Evolutionary conservation across 1,140 invertebrate species (phyloP).

Genomic region (Bombus affinis): DNA sequence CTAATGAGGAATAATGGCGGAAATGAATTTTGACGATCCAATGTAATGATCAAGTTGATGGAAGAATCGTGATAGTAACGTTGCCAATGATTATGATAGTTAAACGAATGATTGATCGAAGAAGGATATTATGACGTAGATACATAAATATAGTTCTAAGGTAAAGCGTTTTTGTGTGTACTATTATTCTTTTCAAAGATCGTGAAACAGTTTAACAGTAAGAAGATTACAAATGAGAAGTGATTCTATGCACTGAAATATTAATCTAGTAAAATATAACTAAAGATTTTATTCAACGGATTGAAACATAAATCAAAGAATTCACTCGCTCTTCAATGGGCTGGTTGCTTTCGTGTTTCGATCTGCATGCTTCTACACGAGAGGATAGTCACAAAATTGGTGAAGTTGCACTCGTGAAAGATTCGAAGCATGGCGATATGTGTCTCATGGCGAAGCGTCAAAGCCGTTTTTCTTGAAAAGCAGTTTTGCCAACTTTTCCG

Average conservation of each 20-base stretch:
- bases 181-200: neutral
- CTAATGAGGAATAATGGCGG: neutral
- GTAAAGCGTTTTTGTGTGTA: too few relatives aligned
- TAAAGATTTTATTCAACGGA: neutral
- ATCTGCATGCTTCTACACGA: neutral
- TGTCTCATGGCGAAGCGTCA: neutral
- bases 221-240: neutral
- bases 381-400: neutral
- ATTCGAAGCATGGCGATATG: constrained; percentile 18
- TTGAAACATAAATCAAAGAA: neutral
- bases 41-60: neutral
- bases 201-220: too few relatives aligned
- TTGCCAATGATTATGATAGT: neutral
- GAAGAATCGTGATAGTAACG: neutral
- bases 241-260: neutral
- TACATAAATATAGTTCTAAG: neutral
- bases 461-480: constrained; percentile 19
- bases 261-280: neutral
- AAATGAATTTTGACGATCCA: neutral
- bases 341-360: neutral
- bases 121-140: neutral
- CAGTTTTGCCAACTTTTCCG: constrained; percentile 29
- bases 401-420: constrained; percentile 7
- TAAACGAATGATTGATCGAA: neutral
- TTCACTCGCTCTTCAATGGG: neutral